Evolutionary conservation across 2,888 invertebrate species (phyloP).

Genomic region (Spodoptera littoralis): DNA sequence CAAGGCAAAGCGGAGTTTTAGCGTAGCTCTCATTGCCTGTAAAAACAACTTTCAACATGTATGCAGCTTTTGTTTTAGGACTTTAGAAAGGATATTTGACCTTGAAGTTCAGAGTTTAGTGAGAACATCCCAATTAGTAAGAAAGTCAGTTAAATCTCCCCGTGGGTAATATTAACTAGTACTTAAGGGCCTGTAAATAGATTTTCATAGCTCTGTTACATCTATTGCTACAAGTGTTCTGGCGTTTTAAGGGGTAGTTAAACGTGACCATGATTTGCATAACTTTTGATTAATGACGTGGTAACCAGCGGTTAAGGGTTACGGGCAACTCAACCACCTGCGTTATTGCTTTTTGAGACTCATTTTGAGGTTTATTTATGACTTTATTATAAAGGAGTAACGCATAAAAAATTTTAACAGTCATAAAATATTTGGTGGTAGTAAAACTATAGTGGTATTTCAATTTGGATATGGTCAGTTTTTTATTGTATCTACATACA

Average conservation of each 20-base stretch:
- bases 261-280: conserved; percentile 53
- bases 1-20: too few species aligned
- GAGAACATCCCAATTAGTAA: not conserved
- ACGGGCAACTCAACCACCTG: conserved; percentile 15
- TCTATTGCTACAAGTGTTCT: conserved; percentile 42
- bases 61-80: too few species aligned
- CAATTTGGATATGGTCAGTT: too few species aligned
- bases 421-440: too few species aligned
- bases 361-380: conserved; percentile 11
- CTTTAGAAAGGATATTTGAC: too few species aligned
- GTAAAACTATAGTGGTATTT: too few species aligned
- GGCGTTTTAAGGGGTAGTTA: conserved; percentile 39
- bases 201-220: conserved; percentile 26
- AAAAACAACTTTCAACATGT: too few species aligned
- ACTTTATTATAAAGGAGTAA: conserved; percentile 2
- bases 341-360: conserved; percentile 4
- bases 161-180: conserved; percentile 2
- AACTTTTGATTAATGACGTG: conserved; percentile 46
- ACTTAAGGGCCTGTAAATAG: conserved; percentile 33
- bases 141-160: not conserved
- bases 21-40: too few species aligned
- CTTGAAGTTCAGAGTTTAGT: not conserved
- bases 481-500: too few species aligned
- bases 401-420: not conserved
- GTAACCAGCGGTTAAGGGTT: conserved; percentile 21